Conservation (phyloP, 2,888 invertebrate genomes). For the Dryobotodes eremita region DNA sequence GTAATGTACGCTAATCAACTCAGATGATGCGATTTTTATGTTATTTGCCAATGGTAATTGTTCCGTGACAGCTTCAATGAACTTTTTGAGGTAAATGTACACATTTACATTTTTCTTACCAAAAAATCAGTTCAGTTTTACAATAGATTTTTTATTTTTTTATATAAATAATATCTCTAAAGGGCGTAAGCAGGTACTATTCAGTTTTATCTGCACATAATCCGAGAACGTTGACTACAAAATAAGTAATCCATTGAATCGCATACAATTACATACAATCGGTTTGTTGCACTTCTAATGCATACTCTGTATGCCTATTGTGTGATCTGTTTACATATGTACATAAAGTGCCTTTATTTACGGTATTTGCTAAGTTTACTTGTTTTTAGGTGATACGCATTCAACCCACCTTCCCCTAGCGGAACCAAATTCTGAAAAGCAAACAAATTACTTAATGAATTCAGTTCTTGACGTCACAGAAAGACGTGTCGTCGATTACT, state of each 20-base stretch:
- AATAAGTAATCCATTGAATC: conserved; percentile 60
- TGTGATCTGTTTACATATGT: conserved; percentile 33
- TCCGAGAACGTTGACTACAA: conserved; percentile 32
- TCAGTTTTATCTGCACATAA: conserved; percentile 29
- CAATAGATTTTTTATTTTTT: background rate
- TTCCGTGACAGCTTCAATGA: conserved; percentile 22
- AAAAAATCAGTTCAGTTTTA: background rate
- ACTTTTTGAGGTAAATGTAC: conserved; percentile 23
- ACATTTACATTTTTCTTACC: too few relatives aligned
- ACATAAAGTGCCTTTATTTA: conserved; percentile 37
- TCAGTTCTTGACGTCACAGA: conserved; percentile 48
- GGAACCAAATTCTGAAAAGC: conserved; percentile 9
- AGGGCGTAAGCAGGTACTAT: background rate
- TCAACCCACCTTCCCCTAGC: conserved; percentile 8
- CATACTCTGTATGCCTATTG: conserved; percentile 45
- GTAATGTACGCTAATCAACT: conserved; percentile 69
- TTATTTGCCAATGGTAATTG: conserved; percentile 38
- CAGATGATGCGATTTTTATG: conserved; percentile 56
- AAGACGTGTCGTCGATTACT: conserved; percentile 26
- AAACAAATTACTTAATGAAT: conserved; percentile 32
- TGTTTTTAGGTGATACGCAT: background rate
- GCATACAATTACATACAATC: conserved; percentile 55
- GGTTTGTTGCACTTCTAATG: conserved; percentile 60
- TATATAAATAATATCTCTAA: background rate
- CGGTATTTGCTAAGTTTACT: background rate